Conservation (phyloP, 2,888 invertebrate genomes). For the Maniola hyperantus region DNA sequence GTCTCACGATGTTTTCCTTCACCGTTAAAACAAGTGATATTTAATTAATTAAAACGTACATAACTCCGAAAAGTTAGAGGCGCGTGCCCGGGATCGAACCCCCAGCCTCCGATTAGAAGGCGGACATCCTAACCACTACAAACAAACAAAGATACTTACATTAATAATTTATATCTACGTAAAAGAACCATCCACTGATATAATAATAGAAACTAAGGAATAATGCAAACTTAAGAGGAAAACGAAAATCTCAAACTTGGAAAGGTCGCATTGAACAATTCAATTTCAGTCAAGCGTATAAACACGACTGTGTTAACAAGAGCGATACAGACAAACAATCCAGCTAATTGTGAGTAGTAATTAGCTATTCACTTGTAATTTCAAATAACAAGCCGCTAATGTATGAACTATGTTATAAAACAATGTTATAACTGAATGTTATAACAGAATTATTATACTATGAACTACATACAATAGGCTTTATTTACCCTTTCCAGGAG, state of each 20-base stretch:
- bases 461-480: background rate
- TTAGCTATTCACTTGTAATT: slow-evolving; percentile 29
- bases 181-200: no score
- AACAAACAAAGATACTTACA: no score
- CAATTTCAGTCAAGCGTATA: slow-evolving; percentile 28
- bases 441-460: slow-evolving; percentile 2
- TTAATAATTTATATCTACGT: no score
- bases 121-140: no score
- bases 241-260: slow-evolving; percentile 29
- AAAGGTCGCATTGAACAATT: slow-evolving; percentile 29
- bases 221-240: background rate
- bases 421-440: background rate
- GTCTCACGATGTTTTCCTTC: no score
- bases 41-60: no score
- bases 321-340: slow-evolving; percentile 27
- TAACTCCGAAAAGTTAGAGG: no score
- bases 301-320: slow-evolving; percentile 29
- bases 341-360: slow-evolving; percentile 28
- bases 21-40: no score
- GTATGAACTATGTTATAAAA: background rate
- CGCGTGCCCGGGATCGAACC: no score
- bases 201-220: no score
- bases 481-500: background rate
- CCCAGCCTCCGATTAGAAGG: no score
- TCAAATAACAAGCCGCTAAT: slow-evolving; percentile 11